phyloP scores from a whole-genome alignment of 35 echinoderm and acorn worm species.

The Anneissia japonica region DNA sequence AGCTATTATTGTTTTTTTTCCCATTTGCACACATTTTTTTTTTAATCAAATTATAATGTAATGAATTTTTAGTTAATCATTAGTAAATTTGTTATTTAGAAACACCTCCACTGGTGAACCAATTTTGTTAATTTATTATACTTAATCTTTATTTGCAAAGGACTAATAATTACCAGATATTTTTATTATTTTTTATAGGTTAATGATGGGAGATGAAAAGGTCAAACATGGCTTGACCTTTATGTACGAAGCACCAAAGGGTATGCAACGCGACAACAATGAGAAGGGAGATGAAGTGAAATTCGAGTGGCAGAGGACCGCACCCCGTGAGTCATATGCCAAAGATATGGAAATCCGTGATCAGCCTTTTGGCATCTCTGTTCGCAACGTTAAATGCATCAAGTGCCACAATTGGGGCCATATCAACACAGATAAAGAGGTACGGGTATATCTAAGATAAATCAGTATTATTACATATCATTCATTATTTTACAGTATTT shows the following conservation, averaged over 20 bases:
- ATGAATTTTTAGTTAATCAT: not conserved
- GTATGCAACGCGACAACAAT: constrained; percentile 53
- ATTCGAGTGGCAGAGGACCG: constrained; percentile 86
- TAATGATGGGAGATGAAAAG: constrained; percentile 92
- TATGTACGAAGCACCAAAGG: constrained; percentile 97
- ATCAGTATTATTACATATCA: not conserved
- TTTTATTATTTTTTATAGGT: constrained; percentile 19
- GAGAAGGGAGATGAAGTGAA: constrained; percentile 69
- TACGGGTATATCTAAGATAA: constrained; percentile 16
- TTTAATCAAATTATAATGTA: not conserved
- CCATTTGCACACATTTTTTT: not conserved
- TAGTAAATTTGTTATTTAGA: no score
- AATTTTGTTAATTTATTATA: no score
- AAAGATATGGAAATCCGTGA: constrained; percentile 60
- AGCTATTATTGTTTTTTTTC: not conserved
- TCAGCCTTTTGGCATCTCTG: constrained; percentile 71
- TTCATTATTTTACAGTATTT: not conserved
- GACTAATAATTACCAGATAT: not conserved
- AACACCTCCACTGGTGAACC: no score
- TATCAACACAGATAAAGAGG: constrained; percentile 96
- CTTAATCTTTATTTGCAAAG: not conserved
- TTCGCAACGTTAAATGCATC: constrained; percentile 86
- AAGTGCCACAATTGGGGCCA: constrained; percentile 93
- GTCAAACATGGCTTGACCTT: constrained; percentile 97
- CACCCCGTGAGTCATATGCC: constrained; percentile 68